A percentile compares a stretch with the other conserved stretches of the same genome.
phyloP scores from a whole-genome alignment of 2,113 vertebrate species.

The Haplochromis vanheusdeni region DNA sequence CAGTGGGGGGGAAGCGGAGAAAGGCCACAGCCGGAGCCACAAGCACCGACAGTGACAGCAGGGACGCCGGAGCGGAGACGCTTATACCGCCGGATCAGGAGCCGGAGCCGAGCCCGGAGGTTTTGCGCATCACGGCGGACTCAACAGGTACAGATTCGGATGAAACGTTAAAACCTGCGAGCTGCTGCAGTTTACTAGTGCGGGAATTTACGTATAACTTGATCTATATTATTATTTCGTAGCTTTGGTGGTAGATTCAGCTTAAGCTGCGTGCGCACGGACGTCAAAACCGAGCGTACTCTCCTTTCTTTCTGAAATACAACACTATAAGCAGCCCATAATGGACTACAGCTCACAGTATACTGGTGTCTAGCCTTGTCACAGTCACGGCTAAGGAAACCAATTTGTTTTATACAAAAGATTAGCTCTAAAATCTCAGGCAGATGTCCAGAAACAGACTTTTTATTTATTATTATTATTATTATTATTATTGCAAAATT shows the following conservation, averaged over 20 bases:
- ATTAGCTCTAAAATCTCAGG: neutral
- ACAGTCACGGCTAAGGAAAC: neutral
- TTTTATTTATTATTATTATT: neutral
- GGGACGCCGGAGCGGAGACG: neutral
- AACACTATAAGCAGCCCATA: neutral
- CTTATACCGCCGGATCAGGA: neutral
- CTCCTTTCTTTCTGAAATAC: neutral
- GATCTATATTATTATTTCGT: no score
- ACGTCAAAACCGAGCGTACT: neutral
- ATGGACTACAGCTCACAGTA: neutral
- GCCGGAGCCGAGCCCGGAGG: neutral
- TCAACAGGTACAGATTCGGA: conserved; percentile 50
- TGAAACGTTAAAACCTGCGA: neutral
- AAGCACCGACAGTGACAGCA: neutral
- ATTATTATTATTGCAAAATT: neutral
- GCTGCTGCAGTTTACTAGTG: neutral
- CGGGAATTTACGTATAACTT: neutral
- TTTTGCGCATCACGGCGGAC: neutral
- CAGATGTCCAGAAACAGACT: neutral
- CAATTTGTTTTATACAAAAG: neutral
- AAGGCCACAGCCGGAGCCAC: conserved; percentile 9
- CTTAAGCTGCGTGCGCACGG: neutral
- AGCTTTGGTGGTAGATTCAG: neutral
- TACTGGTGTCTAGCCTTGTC: neutral
- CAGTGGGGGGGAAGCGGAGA: conserved; percentile 47